Conservation (phyloP, 2,113 vertebrate species). For the Philantomba maxwellii region DNA sequence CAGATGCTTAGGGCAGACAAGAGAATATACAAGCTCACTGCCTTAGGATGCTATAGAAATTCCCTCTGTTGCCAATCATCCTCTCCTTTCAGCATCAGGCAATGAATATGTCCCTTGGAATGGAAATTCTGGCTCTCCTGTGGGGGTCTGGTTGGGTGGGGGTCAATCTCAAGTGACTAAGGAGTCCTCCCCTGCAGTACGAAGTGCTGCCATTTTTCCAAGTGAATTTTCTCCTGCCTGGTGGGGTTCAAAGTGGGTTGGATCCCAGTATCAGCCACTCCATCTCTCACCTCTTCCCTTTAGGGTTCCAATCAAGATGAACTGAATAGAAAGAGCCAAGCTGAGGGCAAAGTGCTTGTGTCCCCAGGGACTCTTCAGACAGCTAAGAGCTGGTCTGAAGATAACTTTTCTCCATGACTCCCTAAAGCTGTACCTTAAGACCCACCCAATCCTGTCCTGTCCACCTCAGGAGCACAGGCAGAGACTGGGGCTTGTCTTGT, state of each 20-base stretch:
- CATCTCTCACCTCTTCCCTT: background rate
- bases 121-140: background rate
- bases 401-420: background rate
- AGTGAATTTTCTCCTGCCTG: background rate
- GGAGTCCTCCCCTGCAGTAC: too few relatives aligned
- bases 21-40: background rate
- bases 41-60: background rate
- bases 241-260: background rate
- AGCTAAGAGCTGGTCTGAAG: background rate
- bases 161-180: background rate
- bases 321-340: background rate
- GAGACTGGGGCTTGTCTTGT: background rate
- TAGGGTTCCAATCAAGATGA: background rate
- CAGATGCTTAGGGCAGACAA: background rate
- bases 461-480: background rate
- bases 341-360: background rate
- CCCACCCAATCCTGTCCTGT: background rate
- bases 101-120: background rate
- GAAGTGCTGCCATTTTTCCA: too few relatives aligned
- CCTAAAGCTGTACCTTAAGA: background rate
- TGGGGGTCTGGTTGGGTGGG: background rate
- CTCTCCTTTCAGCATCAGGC: background rate
- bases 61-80: background rate
- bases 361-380: background rate
- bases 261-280: background rate